Conservation (phyloP, 1,140 invertebrate species). For the Eumeta japonica region DNA sequence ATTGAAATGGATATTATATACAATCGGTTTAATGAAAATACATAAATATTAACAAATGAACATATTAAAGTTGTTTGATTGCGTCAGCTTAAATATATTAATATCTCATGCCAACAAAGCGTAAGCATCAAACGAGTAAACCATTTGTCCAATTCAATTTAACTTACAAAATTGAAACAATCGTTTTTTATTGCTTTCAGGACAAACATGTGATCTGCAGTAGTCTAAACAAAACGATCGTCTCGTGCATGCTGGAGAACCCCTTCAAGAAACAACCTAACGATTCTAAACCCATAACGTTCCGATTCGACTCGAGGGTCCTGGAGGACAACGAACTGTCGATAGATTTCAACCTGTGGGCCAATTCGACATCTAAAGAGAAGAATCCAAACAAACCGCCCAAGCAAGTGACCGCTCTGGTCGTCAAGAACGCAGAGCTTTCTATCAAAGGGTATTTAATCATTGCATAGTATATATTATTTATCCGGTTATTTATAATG, state of each 20-base stretch:
- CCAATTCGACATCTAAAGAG: conserved; percentile 85
- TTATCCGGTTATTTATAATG: neutral
- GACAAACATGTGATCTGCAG: conserved; percentile 66
- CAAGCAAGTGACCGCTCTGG: conserved; percentile 60
- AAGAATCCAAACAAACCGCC: conserved; percentile 58
- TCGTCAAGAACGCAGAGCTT: conserved; percentile 81
- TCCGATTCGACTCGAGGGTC: conserved; percentile 78
- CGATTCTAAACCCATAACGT: conserved; percentile 59
- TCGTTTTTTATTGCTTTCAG: conserved; percentile 45
- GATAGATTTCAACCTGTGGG: conserved; percentile 72
- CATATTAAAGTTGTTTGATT: too few species aligned
- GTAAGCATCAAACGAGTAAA: too few species aligned
- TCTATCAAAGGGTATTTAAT: conserved; percentile 72
- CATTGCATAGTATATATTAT: conserved; percentile 7
- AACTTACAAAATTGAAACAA: too few species aligned
- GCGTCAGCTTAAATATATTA: too few species aligned
- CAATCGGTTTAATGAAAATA: too few species aligned
- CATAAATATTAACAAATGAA: too few species aligned
- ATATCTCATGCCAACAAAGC: too few species aligned
- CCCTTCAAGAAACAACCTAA: conserved; percentile 72
- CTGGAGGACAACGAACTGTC: conserved; percentile 68
- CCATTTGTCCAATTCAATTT: too few species aligned
- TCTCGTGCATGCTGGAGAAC: conserved; percentile 84
- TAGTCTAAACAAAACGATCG: conserved; percentile 70
- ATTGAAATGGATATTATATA: too few species aligned